Percentiles rank a stretch among this genome's conserved stretches.
Conservation (phyloP, 2,113 vertebrate species). For the Cyphomyrus discorhynchus region DNA sequence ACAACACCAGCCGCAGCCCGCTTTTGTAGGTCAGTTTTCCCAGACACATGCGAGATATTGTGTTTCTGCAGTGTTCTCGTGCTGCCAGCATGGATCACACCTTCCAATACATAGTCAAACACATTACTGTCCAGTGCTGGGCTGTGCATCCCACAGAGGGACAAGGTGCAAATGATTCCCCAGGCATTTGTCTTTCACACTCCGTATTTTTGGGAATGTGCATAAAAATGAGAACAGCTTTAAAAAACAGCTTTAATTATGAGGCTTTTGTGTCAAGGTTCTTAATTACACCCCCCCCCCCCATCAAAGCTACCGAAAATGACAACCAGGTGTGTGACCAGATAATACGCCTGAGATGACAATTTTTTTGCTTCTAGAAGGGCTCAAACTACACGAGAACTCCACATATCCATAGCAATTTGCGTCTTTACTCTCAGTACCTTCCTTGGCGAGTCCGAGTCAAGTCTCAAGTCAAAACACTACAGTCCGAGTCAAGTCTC, state of each 20-base stretch:
- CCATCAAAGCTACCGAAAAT: not conserved
- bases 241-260: constrained; percentile 7
- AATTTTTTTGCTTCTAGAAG: not conserved
- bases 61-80: not conserved
- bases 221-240: not conserved
- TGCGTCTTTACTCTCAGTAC: not conserved
- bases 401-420: not conserved
- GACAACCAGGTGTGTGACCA: constrained; percentile 5
- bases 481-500: too few species aligned
- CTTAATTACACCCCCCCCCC: not conserved
- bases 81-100: not conserved
- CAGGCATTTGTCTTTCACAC: not conserved
- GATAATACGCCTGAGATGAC: not conserved
- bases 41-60: not conserved
- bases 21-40: not conserved
- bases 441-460: not conserved
- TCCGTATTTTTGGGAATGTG: not conserved
- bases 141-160: not conserved
- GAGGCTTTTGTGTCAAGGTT: not conserved
- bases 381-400: not conserved
- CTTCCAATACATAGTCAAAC: not conserved
- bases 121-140: not conserved
- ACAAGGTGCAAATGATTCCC: not conserved
- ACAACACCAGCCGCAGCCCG: too few species aligned
- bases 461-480: too few species aligned